Base-by-base conservation (phyloP, 2,797 vertebrate genomes). In the Eurystomus glaucurus region DNA sequence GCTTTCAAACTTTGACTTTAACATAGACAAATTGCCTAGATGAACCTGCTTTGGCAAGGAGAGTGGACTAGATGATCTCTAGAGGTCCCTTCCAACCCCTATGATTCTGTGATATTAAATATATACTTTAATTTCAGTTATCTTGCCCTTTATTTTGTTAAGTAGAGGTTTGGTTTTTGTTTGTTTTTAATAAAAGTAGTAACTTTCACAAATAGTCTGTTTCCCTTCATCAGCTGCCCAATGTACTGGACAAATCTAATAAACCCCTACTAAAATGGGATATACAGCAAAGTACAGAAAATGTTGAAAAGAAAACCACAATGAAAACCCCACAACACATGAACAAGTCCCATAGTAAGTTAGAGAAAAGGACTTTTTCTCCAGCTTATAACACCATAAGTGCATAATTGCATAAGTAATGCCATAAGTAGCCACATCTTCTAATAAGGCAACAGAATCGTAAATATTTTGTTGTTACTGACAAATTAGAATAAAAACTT, bases 391-490 rank as follows among this genome's bases (percentile, higher is more conserved):
- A 70, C 29, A 22, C 21, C 9, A 0, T 35, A 80, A 81, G 15
- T 66, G 45, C 26, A 79, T 52, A 87, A 62, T 15, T 5, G 5
- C 12, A 3, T 39, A 91, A 81, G 39, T 66, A 60, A 51, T n/a
- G 18, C 29, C 52, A 3, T 25, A 58, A 19, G 14, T 19, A 88
- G 79, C 16, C 61, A 83, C 37, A 33, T 84, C 69, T 70, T 72
- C 62, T 52, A 83, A 68, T 12, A 79, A 57, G 29, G 33, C 18
- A 76, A 62, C 17, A 61, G 7, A 39, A 11, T 15, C 11, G 19
- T 26, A 77, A 88, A 95, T 85, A 81, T 88, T 94, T 80, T 52
- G 14, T 70, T 76, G n/a, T 54, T 89, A 58, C 35, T 70, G 35
- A 88, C 33, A 85, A 79, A 89, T 31, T 5, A 83, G 22, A 78